Conservation (phyloP, 2,113 vertebrate species). For the Anser brachyrhynchus region DNA sequence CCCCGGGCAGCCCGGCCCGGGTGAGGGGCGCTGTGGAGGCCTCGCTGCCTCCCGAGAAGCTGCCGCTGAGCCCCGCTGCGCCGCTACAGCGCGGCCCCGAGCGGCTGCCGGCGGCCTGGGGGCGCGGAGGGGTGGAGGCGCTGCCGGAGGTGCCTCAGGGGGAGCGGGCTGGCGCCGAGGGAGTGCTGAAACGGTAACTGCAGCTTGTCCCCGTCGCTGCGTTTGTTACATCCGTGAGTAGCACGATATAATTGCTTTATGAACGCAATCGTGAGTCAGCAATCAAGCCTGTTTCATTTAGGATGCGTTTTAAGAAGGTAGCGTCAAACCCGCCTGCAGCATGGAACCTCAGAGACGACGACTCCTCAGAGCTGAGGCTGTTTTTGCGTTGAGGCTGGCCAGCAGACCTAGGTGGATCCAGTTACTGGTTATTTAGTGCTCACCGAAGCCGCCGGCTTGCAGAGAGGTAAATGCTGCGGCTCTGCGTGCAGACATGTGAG, state of each 20-base stretch:
- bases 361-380: neutral
- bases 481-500: conserved; percentile 83
- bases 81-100: too few relatives aligned
- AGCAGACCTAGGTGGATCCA: conserved; percentile 82
- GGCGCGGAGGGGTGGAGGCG: too few relatives aligned
- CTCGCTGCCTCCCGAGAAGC: too few relatives aligned
- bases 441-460: conserved; percentile 80
- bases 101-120: too few relatives aligned
- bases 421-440: conserved; percentile 77
- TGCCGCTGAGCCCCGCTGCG: too few relatives aligned
- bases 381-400: conserved; percentile 77
- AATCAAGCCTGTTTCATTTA: neutral
- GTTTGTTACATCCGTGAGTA: neutral
- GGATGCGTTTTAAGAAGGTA: neutral
- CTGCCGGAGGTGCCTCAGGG: neutral
- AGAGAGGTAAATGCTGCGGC: conserved; percentile 81
- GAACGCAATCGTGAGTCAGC: neutral
- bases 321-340: neutral
- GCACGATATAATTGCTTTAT: neutral
- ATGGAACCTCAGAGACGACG: conserved; percentile 3
- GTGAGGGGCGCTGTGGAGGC: too few relatives aligned
- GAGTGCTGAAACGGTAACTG: neutral
- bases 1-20: too few relatives aligned
- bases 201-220: neutral
- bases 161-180: neutral